A percentile compares a stretch with the other conserved stretches of the same genome.
Evolutionary conservation across 2,113 vertebrate genomes (phyloP).

Genomic region (Nasalis larvatus): DNA sequence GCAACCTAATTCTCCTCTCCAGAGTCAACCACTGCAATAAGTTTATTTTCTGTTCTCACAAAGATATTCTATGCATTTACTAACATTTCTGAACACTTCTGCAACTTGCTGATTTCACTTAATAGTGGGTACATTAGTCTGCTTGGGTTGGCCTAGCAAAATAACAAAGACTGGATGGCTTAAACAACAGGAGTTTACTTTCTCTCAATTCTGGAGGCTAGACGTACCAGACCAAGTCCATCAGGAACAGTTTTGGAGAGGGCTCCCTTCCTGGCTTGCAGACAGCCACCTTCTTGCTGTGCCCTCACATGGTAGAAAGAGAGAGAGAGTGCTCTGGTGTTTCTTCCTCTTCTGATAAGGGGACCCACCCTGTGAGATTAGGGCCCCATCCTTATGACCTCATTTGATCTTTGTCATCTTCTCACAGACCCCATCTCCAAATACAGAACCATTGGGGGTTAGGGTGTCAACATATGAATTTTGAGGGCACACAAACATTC

Average conservation of each 20-base stretch:
- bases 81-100: neutral
- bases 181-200: neutral
- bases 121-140: neutral
- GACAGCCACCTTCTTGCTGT: neutral
- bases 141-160: neutral
- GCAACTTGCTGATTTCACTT: neutral
- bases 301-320: neutral
- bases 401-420: neutral
- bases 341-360: neutral
- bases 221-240: neutral
- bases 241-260: neutral
- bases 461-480: neutral
- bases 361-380: neutral
- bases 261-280: neutral
- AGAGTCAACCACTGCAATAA: neutral
- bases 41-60: neutral
- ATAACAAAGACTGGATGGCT: neutral
- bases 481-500: neutral
- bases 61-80: neutral
- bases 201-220: neutral
- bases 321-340: neutral
- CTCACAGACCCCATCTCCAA: neutral
- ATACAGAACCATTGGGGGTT: neutral
- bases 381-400: neutral
- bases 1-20: neutral